A percentile compares a stretch with the other conserved stretches of the same genome.
These are phyloP conservation scores for Pseudomyrmex sp. DNA, from an alignment of 1,140 invertebrate species.

Conservation along the genomic window DNA sequence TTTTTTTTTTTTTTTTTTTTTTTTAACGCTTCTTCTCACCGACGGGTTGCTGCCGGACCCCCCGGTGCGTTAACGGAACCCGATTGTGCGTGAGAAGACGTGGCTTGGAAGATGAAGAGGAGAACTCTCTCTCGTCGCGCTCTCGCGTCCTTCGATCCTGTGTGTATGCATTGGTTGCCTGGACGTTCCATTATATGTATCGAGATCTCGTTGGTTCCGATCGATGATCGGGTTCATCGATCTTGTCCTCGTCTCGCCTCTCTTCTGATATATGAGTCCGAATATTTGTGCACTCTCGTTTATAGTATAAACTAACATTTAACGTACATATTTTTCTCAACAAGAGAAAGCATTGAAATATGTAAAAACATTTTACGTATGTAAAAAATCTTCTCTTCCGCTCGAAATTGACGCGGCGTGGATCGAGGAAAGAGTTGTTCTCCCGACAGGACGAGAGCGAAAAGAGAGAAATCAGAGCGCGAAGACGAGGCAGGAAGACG, in stretches of 20 bases:
- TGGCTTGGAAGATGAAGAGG: slow-evolving; percentile 35
- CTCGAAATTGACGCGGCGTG: neutral
- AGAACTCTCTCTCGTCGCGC: slow-evolving; percentile 1
- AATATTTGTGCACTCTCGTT: neutral
- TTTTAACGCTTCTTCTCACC: slow-evolving; percentile 72
- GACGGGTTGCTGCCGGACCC: slow-evolving; percentile 71
- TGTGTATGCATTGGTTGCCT: neutral
- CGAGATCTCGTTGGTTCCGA: slow-evolving; percentile 42
- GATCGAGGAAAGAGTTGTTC: slow-evolving; percentile 21
- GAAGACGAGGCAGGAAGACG: too few species aligned
- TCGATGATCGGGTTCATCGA: slow-evolving; percentile 29
- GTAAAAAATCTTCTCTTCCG: neutral
- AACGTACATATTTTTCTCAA: too few species aligned
- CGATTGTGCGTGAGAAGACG: slow-evolving; percentile 67
- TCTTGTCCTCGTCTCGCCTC: slow-evolving; percentile 15
- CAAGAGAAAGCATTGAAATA: too few species aligned
- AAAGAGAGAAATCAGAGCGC: slow-evolving; percentile 36
- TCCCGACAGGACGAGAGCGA: slow-evolving; percentile 15
- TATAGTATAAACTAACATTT: too few species aligned
- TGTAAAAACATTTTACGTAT: too few species aligned
- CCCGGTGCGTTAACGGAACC: slow-evolving; percentile 75
- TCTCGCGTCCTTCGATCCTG: slow-evolving; percentile 33
- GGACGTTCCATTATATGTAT: slow-evolving; percentile 62
- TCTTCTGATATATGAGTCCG: slow-evolving; percentile 1
- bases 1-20: slow-evolving; percentile 61